Percentiles rank a stretch among this genome's conserved stretches.
These are phyloP conservation scores for Pelosia muscerda DNA, from an alignment of 2,888 invertebrate genomes.

Conservation along the genomic window DNA sequence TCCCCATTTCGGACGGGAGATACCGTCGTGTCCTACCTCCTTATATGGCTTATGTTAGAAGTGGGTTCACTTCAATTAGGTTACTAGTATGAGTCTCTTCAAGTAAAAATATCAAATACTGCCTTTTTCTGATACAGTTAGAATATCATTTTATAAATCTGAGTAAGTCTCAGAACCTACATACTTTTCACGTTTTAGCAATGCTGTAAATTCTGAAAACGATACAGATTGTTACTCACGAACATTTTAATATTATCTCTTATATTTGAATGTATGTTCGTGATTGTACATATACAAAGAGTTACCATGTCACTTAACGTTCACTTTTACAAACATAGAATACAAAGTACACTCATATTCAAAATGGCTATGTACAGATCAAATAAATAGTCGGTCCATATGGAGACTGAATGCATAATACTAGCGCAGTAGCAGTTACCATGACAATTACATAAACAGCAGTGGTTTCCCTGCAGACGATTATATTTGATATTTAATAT, in stretches of 20 bases:
- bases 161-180: too few relatives aligned
- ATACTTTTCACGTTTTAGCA: background rate
- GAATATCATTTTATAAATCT: too few relatives aligned
- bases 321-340: slow-evolving; percentile 1
- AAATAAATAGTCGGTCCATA: background rate
- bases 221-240: background rate
- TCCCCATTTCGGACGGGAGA: too few relatives aligned
- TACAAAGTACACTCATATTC: slow-evolving; percentile 3
- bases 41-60: too few relatives aligned
- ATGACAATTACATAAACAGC: background rate
- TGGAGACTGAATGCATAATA: slow-evolving; percentile 2
- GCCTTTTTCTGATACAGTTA: too few relatives aligned
- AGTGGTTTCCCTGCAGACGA: background rate
- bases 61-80: too few relatives aligned
- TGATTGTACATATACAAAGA: background rate
- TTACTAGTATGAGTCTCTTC: too few relatives aligned
- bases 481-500: background rate
- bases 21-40: too few relatives aligned
- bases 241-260: background rate
- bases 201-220: background rate
- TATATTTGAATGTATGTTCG: background rate
- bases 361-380: slow-evolving; percentile 1
- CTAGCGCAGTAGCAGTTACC: slow-evolving; percentile 1
- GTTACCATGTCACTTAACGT: background rate
- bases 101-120: too few relatives aligned